Percentiles rank a stretch among this genome's conserved stretches.
Evolutionary conservation across 2,797 vertebrate genomes (phyloP).

Genomic region (Myotis daubentonii): DNA sequence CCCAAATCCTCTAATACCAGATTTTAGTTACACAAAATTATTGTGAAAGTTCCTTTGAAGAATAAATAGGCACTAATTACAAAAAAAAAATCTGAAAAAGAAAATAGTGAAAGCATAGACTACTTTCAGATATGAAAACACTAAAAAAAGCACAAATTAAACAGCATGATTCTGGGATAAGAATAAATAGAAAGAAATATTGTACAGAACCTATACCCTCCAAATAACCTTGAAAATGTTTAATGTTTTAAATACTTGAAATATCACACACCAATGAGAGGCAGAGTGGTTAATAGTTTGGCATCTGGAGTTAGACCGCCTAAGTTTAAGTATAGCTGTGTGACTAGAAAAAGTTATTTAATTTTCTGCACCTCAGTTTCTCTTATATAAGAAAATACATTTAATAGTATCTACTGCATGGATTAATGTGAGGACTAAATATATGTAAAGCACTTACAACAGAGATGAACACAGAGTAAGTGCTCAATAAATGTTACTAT

Average conservation of each 20-base stretch:
- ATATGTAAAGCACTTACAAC: not conserved
- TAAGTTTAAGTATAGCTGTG: not conserved
- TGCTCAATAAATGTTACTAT: not conserved
- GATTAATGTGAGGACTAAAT: not conserved
- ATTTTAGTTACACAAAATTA: conserved; percentile 44
- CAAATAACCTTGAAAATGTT: not conserved
- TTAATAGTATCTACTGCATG: not conserved
- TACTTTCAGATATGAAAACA: not conserved
- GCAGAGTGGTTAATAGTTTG: not conserved
- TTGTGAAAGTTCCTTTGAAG: not conserved
- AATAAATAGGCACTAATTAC: conserved; percentile 5
- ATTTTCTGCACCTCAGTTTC: not conserved
- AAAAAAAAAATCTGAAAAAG: not conserved
- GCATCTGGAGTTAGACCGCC: not conserved
- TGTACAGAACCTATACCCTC: not conserved
- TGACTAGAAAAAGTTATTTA: not conserved
- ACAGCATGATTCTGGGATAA: not conserved
- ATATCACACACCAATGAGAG: not conserved
- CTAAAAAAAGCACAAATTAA: not conserved
- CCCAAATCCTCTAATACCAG: not conserved
- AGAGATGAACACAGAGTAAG: not conserved
- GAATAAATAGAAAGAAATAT: conserved; percentile 32
- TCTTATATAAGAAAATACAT: not conserved
- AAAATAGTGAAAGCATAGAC: not conserved
- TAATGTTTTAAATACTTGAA: conserved; percentile 9